Evolutionary conservation across 2,113 vertebrate species (phyloP), one percentile per base, ranked within the genome.

Genomic region (Piprites chloris): DNA sequence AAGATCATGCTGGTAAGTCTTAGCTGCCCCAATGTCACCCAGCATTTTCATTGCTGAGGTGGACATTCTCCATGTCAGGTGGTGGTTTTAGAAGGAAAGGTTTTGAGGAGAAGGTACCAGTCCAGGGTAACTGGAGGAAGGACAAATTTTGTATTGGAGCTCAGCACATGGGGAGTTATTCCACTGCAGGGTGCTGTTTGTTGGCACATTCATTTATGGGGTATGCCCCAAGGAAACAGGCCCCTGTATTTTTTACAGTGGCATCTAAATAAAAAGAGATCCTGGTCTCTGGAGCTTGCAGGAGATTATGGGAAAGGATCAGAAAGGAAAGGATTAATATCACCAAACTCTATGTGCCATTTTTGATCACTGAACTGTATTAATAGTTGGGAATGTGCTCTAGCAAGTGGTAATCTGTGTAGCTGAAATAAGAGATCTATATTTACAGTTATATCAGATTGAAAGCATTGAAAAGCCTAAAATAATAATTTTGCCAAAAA

Each of bases 111-210:
- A 81, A 67, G 17, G 24, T n/a, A 14, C 10, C 37, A 53, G 11
- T 11, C 5, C 28, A 16, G 32, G 23, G 10, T 59, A 50, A 75
- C 22, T 62, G 71, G 23, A 35, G n/a, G 6, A 71, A 75, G 30
- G 17, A 35, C 7, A 49, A 56, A 52, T 69, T 83, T 81, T 13
- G 5, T 5, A 19, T 11, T 0, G 0, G 26, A 86, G 5, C 28
- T 61, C 41, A 61, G 56, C 27, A 39, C 5, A 2, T 1, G 50
- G 8, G 11, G 30, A 76, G 15, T 41, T 55, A 2, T 15, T 22
- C 6, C 21, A 33, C 9, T 76, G 49, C 47, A 62, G 46, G 44
- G 3, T 41, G 24, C 24, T 92, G 58, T 28, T 52, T 1, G 2
- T 5, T 59, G 47, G 9, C 11, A 4, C 22, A 13, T 16, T 74